Evolutionary conservation across 2,888 invertebrate genomes (phyloP), one percentile per base, ranked within the genome.

Genomic region (Thymelicus acteon): DNA sequence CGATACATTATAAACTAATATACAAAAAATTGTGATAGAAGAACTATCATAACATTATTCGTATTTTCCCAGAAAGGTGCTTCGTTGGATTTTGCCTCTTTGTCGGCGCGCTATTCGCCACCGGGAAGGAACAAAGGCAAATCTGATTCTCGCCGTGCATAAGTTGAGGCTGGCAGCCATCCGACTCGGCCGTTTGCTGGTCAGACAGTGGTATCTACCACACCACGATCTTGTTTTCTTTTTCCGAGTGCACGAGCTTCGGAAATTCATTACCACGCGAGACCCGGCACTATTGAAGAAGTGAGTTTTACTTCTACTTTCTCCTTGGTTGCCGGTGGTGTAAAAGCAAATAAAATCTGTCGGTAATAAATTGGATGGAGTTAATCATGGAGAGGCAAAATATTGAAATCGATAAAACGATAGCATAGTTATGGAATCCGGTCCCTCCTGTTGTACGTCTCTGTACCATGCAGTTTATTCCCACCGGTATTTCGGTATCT

Each of bases 41-140:
- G 31, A 5, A 5, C 31, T 31, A 31, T 31, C 5, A 31, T 31
- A 52, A 58, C 8, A 24, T 39, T 7, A 19, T 12, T 15, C 6
- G 60, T 40, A 58, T 65, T 73, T 58, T 80, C 78, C 10, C 82
- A 96, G 96, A 77, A 91, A 86, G 78, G 82, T 95, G 0, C 84
- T 97, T n/a, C 91, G 94, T 57, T 95, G 94, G 84, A 70, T 97
- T 0, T 84, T 97, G 37, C 95, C 95, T 0, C 89, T 94, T 60
- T 95, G 95, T 71, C 94, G 95, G 24, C 90, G 90, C 7, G 94
- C 95, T 1, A 96, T 97, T 0, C 93, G 94, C 0, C 85, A 92
- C 44, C 91, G 97, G 69, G 97, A 97, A 85, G 85, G 87, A 74
- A 96, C 96, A 0, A 97, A 97, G 83, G 95, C 95, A 5, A 88